Percentiles rank a stretch among this genome's conserved stretches.
Evolutionary conservation across 2,888 invertebrate genomes (phyloP).

Genomic region (Pristionchus entomophagus): DNA sequence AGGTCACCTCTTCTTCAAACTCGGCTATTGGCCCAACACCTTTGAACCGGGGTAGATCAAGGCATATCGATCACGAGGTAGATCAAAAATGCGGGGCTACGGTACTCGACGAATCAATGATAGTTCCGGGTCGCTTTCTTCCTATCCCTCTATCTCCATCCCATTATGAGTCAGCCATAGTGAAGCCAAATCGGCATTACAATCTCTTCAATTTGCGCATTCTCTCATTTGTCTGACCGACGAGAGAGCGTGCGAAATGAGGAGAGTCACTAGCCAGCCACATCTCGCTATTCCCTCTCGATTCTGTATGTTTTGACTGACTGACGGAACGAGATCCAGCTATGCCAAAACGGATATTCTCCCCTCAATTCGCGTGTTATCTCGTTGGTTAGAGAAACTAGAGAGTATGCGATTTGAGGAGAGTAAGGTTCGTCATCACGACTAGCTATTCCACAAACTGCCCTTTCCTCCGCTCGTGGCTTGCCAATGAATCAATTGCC

Average conservation of each 20-base stretch:
- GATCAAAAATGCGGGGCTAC: background rate
- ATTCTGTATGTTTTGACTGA: constrained; percentile 11
- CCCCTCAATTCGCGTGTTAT: too few relatives aligned
- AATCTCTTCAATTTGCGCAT: too few relatives aligned
- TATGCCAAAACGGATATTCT: too few relatives aligned
- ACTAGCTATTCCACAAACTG: background rate
- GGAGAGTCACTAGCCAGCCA: too few relatives aligned
- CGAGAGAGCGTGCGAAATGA: too few relatives aligned
- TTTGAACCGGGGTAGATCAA: background rate
- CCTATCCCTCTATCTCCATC: constrained; percentile 14
- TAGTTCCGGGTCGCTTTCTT: constrained; percentile 5
- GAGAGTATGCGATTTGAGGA: too few relatives aligned
- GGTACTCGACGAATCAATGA: background rate
- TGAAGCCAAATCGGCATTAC: too few relatives aligned
- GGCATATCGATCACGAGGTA: background rate
- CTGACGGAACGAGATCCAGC: background rate
- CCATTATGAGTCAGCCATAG: constrained; percentile 16
- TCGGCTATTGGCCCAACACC: background rate
- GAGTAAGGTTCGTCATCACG: too few relatives aligned
- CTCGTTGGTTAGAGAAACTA: too few relatives aligned
- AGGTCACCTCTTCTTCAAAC: constrained; percentile 35
- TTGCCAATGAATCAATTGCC: background rate
- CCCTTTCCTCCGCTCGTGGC: too few relatives aligned
- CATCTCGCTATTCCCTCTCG: background rate
- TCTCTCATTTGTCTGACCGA: too few relatives aligned